Base-by-base conservation (phyloP, 2,113 vertebrate species). In the Grantiella picta region DNA sequence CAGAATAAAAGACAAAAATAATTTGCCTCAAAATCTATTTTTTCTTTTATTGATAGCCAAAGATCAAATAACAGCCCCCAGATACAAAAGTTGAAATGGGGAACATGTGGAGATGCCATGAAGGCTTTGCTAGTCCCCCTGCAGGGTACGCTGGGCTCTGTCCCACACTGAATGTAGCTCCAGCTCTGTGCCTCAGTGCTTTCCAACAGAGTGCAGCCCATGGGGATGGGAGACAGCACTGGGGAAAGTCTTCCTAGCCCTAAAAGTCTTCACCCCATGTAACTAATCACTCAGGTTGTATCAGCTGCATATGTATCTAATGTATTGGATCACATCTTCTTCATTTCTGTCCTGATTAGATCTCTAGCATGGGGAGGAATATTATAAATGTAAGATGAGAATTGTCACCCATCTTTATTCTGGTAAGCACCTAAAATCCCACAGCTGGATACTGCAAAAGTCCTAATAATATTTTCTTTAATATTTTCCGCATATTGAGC, bases 381-480 rank as follows among this genome's bases (percentile, higher is more conserved):
- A 54, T 91, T 84, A 69, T 82, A 93, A 88, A 90, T 70, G 64
- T 92, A 38, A 93, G 52, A 59, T 20, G 22, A 61, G 90, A 94
- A 90, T 47, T 83, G 70, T 90, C 92, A 97, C 96, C 94, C 52
- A n/a, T 92, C 94, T 97, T 94, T 96, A 91, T 97, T 98, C 65
- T 63, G 79, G 36, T 77, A 40, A 76, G 40, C 45, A 22, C 86
- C 94, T 92, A 90, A 60, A 82, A 82, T 88, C 81, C 81, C 94
- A 94, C 68, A 94, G 36, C 92, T 86, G 79, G 82, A 93, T 94
- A 85, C 57, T 78, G 52, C 88, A 92, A 85, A 92, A 96, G 65
- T 93, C 81, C 57, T 97, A 95, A 94, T 94, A 95, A 89, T 92
- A 44, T 97, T 97, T 96, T 87, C 63, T 94, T 95, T 87, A 83